Evolutionary conservation across 2,797 vertebrate genomes (phyloP).

Genomic region (Nasua narica): DNA sequence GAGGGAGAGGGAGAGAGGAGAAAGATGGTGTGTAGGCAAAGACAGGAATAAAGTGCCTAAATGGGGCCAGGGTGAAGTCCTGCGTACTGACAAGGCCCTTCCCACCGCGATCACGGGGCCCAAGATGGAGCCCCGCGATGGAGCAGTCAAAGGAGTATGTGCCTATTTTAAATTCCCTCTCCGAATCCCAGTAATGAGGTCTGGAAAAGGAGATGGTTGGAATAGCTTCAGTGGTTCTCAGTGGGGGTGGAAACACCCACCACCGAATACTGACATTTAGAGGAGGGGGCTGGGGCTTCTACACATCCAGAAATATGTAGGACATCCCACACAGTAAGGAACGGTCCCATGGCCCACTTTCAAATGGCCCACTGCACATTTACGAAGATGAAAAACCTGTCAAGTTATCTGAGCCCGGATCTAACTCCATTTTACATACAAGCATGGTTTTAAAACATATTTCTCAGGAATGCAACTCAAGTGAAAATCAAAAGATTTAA

Average conservation of each 20-base stretch:
- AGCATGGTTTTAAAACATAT: not conserved
- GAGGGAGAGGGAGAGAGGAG: not conserved
- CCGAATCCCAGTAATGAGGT: not conserved
- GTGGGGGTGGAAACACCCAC: not conserved
- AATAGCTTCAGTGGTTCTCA: not conserved
- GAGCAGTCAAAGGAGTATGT: not conserved
- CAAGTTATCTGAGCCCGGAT: slow-evolving; percentile 4
- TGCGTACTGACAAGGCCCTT: not conserved
- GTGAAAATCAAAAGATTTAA: slow-evolving; percentile 1
- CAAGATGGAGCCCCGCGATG: not conserved
- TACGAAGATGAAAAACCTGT: not conserved
- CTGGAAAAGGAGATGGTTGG: not conserved
- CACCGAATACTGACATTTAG: not conserved
- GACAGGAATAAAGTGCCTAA: not conserved
- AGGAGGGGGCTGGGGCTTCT: not conserved
- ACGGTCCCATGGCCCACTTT: not conserved
- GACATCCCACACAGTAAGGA: not conserved
- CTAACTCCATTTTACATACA: not conserved
- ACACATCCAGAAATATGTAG: not conserved
- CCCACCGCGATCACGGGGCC: not conserved
- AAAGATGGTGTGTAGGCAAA: not conserved
- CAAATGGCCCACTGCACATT: not conserved
- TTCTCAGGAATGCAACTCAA: not conserved
- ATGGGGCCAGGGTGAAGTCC: not conserved
- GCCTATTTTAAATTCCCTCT: not conserved